Base-by-base conservation (phyloP, 1,140 invertebrate species). In the Drosophila punjabiensis region DNA sequence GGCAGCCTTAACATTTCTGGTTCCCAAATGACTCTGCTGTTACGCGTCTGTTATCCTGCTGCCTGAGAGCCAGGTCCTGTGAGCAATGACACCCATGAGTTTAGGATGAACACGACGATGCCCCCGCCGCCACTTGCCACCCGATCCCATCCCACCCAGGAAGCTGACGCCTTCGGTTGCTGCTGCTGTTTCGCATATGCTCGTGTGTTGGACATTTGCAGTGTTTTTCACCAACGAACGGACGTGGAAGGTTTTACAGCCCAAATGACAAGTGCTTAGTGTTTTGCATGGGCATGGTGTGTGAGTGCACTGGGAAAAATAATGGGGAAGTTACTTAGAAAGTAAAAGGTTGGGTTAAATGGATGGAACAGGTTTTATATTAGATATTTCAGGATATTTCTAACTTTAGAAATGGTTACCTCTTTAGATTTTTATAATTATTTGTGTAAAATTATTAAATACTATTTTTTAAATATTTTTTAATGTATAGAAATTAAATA, bases 261-360 rank as follows among this genome's bases (percentile, higher is more conserved):
- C 41, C 71, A 85, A 82, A 90, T 80, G 82, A 82, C 86, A 89
- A 90, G 86, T 80, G 71, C 71, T 82, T 82, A 77, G 74, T 71
- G 73, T 52, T 62, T 74, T 62, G 68, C 56, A 73, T 75, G 53
- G 45, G 43, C 35, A 53, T 64, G 48, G 56, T 70, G 52, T 48
- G 63, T 35, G 20, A 16, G 32, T 52, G 24, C 47, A 71, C 64
- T 69, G 68, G 10, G 11, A 28, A 35, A 39, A 53, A 20, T 18
- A 13, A 18, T 4, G 4, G 0, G 4, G 24, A 24, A 24, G 24
- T 24, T 24, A 24, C 24, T 24, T 2, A 3, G 24, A 24, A 24
- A 24, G 24, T 2, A 24, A 24, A 24, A 24, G 24, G 3, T 24
- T 24, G 3, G 24, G 24, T 24, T 24, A 3, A 1, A 24, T 3